These are phyloP conservation scores for Orchesella cincta DNA, from an alignment of 1,140 invertebrate genomes.

Conservation along the genomic window DNA sequence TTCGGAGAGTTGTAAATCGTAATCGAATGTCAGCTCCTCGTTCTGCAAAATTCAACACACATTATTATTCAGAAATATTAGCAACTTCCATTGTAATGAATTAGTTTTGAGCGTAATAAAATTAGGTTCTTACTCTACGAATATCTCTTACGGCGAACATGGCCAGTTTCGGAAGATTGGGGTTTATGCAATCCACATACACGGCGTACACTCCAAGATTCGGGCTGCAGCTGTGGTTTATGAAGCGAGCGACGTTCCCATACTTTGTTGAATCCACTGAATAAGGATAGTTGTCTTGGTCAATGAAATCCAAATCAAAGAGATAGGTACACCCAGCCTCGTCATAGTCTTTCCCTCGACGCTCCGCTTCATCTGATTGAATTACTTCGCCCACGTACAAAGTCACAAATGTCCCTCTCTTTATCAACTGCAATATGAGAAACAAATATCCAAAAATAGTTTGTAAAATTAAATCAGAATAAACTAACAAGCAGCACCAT, in stretches of 20 bases:
- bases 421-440: conserved; percentile 58
- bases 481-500: conserved; percentile 60
- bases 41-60: no score
- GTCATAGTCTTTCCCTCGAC: conserved; percentile 77
- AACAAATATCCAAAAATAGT: not conserved
- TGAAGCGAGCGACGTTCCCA: conserved; percentile 91
- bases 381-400: conserved; percentile 94
- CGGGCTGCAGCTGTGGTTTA: conserved; percentile 94
- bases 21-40: conserved; percentile 7
- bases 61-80: no score
- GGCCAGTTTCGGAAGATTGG: conserved; percentile 80
- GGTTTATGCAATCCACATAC: conserved; percentile 87
- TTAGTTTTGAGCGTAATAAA: no score
- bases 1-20: not conserved
- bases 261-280: conserved; percentile 63
- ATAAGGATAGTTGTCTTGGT: conserved; percentile 69
- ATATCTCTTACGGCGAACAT: conserved; percentile 82
- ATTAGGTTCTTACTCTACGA: conserved; percentile 58
- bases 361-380: conserved; percentile 83
- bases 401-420: conserved; percentile 80
- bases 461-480: not conserved
- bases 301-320: conserved; percentile 93
- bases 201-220: conserved; percentile 89
- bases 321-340: conserved; percentile 83
- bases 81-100: no score